Conservation (phyloP, 2,113 vertebrate species). For the Arenaria interpres region DNA sequence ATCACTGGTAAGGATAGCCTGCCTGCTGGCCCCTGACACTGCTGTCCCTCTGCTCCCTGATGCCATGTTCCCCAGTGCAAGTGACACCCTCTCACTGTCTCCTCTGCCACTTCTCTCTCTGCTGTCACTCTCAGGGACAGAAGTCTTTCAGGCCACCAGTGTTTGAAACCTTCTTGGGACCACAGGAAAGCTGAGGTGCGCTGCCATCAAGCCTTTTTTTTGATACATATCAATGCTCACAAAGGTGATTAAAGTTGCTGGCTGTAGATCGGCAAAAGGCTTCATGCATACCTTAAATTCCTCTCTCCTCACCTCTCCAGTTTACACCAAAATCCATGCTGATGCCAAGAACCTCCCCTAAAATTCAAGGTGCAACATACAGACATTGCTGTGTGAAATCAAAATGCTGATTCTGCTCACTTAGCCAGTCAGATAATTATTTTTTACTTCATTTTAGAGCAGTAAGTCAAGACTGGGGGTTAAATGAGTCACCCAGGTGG, state of each 20-base stretch:
- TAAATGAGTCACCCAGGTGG: background rate
- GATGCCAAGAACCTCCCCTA: background rate
- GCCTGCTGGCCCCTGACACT: fast-evolving
- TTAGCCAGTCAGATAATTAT: background rate
- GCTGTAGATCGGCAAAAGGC: background rate
- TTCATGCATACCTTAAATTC: background rate
- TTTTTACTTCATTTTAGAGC: background rate
- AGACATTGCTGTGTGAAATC: background rate
- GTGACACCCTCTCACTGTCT: background rate
- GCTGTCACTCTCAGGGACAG: background rate
- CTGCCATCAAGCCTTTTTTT: background rate
- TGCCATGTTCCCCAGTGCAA: fast-evolving
- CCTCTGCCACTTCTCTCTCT: background rate
- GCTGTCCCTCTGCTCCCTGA: background rate
- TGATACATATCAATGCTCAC: background rate
- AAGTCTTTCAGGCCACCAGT: background rate
- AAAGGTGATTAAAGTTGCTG: background rate
- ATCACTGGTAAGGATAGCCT: background rate
- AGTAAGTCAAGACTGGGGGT: background rate
- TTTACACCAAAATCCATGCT: background rate
- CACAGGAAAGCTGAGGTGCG: background rate
- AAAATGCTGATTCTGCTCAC: background rate
- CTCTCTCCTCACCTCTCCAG: background rate
- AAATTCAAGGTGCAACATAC: background rate
- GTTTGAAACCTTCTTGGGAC: background rate